Conservation (phyloP, 2,888 invertebrate species). For the Apeira syringaria region DNA sequence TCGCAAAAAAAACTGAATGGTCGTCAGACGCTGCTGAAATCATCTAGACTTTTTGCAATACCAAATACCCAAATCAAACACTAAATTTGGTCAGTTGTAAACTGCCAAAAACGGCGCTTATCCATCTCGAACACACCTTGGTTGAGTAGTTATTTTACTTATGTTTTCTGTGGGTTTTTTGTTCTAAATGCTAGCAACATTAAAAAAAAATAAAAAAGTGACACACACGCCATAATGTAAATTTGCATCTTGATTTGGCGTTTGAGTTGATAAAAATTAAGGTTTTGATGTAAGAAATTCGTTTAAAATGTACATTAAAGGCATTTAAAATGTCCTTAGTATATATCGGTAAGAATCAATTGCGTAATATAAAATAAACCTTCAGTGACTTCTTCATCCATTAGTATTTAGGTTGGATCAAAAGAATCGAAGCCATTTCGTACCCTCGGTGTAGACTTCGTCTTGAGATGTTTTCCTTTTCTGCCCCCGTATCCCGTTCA, state of each 20-base stretch:
- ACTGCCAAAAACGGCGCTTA: too few relatives aligned
- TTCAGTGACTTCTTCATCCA: conserved; percentile 43
- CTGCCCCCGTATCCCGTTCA: conserved; percentile 34
- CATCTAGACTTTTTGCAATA: too few relatives aligned
- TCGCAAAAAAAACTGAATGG: too few relatives aligned
- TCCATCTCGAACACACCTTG: too few relatives aligned
- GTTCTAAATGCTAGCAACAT: conserved; percentile 52
- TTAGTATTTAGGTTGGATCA: conserved; percentile 73
- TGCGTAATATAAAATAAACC: conserved; percentile 36
- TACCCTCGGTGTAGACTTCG: conserved; percentile 58
- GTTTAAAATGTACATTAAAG: conserved; percentile 58
- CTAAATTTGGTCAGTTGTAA: too few relatives aligned
- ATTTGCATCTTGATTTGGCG: conserved; percentile 79
- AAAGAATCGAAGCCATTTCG: conserved; percentile 79
- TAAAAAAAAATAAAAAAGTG: conserved; percentile 75
- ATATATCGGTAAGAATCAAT: conserved; percentile 71
- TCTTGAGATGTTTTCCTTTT: conserved; percentile 45
- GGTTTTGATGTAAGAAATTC: conserved; percentile 63
- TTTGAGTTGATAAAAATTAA: conserved; percentile 73
- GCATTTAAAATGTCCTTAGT: conserved; percentile 75
- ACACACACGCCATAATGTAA: conserved; percentile 84
- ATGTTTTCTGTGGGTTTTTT: too few relatives aligned
- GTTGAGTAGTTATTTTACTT: too few relatives aligned
- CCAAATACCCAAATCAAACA: too few relatives aligned
- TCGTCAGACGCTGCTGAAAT: too few relatives aligned